Evolutionary conservation across 2,113 vertebrate genomes (phyloP).

Genomic region (Lichenostomus cassidix): DNA sequence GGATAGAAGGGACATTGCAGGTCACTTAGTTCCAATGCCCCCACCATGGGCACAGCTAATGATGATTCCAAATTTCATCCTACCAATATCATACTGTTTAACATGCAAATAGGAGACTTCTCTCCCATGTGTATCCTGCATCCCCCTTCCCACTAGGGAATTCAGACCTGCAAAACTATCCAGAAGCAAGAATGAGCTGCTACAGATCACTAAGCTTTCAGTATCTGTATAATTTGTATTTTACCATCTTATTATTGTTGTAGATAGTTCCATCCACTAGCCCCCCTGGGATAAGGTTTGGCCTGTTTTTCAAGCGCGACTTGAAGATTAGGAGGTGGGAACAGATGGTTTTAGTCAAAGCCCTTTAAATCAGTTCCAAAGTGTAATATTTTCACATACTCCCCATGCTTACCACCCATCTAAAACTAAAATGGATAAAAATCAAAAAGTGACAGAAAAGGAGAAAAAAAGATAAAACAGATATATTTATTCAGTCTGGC

Average conservation of each 20-base stretch:
- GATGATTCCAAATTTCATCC: not conserved
- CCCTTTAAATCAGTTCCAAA: slow-evolving; percentile 51
- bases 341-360: slow-evolving; percentile 69
- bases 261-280: slow-evolving; percentile 15
- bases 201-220: slow-evolving; percentile 16
- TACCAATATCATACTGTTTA: not conserved
- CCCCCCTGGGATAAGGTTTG: slow-evolving; percentile 6
- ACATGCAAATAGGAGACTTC: not conserved
- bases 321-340: slow-evolving; percentile 56
- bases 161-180: not conserved
- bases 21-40: not conserved
- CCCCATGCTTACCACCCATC: slow-evolving; percentile 5
- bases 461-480: not conserved
- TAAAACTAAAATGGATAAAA: not conserved
- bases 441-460: slow-evolving; percentile 22
- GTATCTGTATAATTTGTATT: slow-evolving; percentile 39
- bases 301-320: slow-evolving; percentile 33
- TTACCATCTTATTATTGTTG: slow-evolving; percentile 54
- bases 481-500: slow-evolving; percentile 18
- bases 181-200: slow-evolving; percentile 29
- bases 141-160: not conserved
- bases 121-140: not conserved
- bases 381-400: slow-evolving; percentile 55
- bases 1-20: not conserved
- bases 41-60: not conserved